These are phyloP conservation scores for Lithodes maja DNA, from an alignment of 2,888 invertebrate genomes.

Conservation along the genomic window DNA sequence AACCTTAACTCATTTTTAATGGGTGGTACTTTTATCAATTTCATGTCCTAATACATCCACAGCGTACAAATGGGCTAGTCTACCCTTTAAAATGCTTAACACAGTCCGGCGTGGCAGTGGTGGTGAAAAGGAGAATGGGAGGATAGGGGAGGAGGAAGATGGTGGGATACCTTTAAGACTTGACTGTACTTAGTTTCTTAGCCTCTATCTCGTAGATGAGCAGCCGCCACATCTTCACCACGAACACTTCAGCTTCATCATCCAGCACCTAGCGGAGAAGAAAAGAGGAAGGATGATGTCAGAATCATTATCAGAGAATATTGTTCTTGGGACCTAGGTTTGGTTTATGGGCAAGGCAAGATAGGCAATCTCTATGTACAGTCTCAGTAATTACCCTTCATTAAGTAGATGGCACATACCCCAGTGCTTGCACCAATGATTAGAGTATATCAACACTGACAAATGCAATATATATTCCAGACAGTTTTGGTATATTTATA, in stretches of 20 bases:
- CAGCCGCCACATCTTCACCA: slow-evolving; percentile 99
- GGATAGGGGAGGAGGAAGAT: neutral
- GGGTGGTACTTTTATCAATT: neutral
- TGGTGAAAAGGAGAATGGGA: neutral
- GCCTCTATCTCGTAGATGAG: slow-evolving; percentile 99
- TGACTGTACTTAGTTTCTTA: slow-evolving; percentile 86
- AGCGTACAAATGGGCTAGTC: too few species aligned
- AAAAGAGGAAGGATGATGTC: neutral
- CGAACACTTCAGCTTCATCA: slow-evolving; percentile 99
- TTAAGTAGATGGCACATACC: too few species aligned
- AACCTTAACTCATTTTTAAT: too few species aligned
- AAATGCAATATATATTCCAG: too few species aligned
- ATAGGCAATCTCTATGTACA: neutral
- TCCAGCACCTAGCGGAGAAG: slow-evolving; percentile 88
- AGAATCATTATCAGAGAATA: too few species aligned
- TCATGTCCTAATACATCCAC: too few species aligned
- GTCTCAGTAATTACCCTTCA: too few species aligned
- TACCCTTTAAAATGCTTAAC: too few species aligned
- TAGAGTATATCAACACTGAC: too few species aligned
- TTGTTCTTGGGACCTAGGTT: too few species aligned
- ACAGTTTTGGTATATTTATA: too few species aligned
- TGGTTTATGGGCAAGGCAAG: neutral
- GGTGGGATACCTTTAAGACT: slow-evolving; percentile 47
- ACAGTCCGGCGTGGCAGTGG: neutral
- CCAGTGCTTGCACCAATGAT: too few species aligned